A percentile compares a stretch with the other conserved stretches of the same genome.
These are phyloP conservation scores for Propsilocerus akamusi DNA, from an alignment of 1,140 invertebrate species.

Conservation along the genomic window DNA sequence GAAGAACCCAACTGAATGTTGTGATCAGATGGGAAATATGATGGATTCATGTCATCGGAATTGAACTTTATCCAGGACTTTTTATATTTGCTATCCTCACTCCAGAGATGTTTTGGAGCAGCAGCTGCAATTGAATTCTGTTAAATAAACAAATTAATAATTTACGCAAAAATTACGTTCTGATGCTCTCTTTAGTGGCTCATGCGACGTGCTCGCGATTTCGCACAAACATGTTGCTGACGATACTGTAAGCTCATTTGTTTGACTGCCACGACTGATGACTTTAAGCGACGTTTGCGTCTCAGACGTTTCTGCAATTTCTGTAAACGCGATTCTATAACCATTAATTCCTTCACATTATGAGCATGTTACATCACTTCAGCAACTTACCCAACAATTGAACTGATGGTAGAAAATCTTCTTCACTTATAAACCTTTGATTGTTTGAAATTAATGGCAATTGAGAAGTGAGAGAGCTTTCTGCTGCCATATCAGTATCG, in stretches of 20 bases:
- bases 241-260: too few relatives aligned
- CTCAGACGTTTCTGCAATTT: conserved; percentile 18
- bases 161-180: too few relatives aligned
- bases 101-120: not conserved
- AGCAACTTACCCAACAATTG: not conserved
- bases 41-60: not conserved
- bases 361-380: too few relatives aligned
- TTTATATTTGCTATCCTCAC: not conserved
- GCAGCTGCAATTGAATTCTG: too few relatives aligned
- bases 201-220: not conserved
- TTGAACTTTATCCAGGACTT: not conserved
- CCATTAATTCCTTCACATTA: too few relatives aligned
- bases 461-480: not conserved
- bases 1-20: too few relatives aligned
- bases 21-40: too few relatives aligned
- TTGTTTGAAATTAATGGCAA: not conserved
- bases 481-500: not conserved
- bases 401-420: not conserved
- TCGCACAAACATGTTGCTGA: not conserved
- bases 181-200: not conserved
- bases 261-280: not conserved
- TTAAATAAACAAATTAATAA: too few relatives aligned
- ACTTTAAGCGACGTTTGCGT: conserved; percentile 1
- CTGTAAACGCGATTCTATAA: conserved; percentile 24
- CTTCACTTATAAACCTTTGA: not conserved